Percentiles rank a stretch among this genome's conserved stretches.
These are phyloP conservation scores for Sprattus sprattus DNA, from an alignment of 2,113 vertebrate genomes.

Conservation along the genomic window DNA sequence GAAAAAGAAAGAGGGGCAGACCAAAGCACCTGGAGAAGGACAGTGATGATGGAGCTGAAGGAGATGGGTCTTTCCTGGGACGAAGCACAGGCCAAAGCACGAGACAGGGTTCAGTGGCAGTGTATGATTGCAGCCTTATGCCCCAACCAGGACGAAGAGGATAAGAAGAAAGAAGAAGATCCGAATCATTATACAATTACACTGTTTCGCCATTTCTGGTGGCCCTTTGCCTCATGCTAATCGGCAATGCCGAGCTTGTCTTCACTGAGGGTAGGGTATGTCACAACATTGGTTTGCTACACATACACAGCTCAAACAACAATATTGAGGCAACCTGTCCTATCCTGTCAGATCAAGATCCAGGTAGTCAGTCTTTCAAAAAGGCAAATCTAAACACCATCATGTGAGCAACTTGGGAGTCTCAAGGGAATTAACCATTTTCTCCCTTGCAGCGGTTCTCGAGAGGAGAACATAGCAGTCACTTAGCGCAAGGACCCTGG, in stretches of 20 bases:
- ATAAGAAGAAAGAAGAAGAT: too few relatives aligned
- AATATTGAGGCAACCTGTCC: not conserved
- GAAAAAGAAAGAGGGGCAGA: too few relatives aligned
- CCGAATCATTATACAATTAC: not conserved
- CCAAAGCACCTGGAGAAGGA: too few relatives aligned
- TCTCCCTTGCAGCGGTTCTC: not conserved
- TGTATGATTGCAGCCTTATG: too few relatives aligned
- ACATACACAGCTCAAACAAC: not conserved
- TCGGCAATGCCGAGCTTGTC: not conserved
- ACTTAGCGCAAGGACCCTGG: slow-evolving; percentile 9
- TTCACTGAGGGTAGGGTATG: not conserved
- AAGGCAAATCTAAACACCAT: not conserved
- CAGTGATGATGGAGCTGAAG: too few relatives aligned
- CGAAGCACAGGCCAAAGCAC: too few relatives aligned
- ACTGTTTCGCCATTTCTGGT: not conserved
- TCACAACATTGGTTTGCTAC: not conserved
- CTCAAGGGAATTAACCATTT: not conserved
- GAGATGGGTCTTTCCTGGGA: too few relatives aligned
- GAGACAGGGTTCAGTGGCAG: too few relatives aligned
- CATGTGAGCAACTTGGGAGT: not conserved
- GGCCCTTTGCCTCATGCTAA: not conserved
- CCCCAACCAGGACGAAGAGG: too few relatives aligned
- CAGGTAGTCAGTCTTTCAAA: not conserved
- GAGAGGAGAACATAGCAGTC: slow-evolving; percentile 46
- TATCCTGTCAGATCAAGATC: not conserved